Conservation (phyloP, 35 echinoderm and acorn worm genomes). For the Antedon bifida region DNA sequence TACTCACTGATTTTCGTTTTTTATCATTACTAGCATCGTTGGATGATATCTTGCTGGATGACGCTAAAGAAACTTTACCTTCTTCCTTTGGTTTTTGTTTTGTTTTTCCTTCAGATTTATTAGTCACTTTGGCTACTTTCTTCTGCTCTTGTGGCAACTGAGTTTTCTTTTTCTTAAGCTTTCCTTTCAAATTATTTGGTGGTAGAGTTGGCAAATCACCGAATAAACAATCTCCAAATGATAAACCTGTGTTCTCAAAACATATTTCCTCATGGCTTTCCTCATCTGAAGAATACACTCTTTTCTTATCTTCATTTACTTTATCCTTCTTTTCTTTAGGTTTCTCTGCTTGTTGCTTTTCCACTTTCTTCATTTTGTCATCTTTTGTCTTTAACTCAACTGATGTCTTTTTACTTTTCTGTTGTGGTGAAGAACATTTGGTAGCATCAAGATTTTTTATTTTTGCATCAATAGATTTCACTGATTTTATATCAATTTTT, state of each 20-base stretch:
- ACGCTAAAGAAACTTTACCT: not conserved
- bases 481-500: not conserved
- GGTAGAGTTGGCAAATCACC: not conserved
- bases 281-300: not conserved
- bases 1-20: not conserved
- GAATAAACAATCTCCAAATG: constrained; percentile 36
- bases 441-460: no score
- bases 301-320: constrained; percentile 3
- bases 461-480: not conserved
- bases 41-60: not conserved
- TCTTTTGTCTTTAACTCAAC: not conserved
- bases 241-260: constrained; percentile 41
- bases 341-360: not conserved
- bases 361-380: not conserved
- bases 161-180: no score
- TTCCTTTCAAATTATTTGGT: no score
- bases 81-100: not conserved
- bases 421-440: not conserved
- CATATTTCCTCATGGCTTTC: not conserved
- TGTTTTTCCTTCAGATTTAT: not conserved
- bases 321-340: not conserved
- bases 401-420: not conserved
- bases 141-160: no score
- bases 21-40: not conserved
- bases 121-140: not conserved